Conservation (phyloP, 2,113 vertebrate genomes). For the Serinus canaria region DNA sequence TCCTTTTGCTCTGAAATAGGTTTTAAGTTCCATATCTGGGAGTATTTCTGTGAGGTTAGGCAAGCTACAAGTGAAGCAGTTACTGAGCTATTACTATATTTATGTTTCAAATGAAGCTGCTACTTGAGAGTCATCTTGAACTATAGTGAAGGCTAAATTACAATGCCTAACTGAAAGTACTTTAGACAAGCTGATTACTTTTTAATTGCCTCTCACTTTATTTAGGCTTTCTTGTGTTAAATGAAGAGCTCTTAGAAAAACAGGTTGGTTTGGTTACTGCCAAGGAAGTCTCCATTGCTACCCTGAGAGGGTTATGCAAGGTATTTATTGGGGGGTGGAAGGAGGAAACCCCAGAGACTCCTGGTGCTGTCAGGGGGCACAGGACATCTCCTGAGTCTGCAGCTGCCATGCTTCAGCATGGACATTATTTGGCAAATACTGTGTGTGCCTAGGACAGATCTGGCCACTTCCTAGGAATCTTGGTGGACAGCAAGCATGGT, state of each 20-base stretch:
- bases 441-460: background rate
- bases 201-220: background rate
- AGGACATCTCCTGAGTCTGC: background rate
- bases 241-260: background rate
- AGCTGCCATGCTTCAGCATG: background rate
- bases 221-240: slow-evolving; percentile 8
- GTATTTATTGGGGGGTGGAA: background rate
- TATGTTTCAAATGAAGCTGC: background rate
- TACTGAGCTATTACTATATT: background rate
- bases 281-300: background rate
- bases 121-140: background rate
- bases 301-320: background rate
- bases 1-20: background rate
- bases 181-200: background rate
- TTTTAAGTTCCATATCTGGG: background rate
- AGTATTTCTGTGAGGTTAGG: background rate
- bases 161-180: background rate
- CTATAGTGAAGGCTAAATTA: background rate
- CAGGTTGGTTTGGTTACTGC: background rate
- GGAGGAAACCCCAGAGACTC: rapidly evolving
- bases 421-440: background rate
- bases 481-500: background rate
- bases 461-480: background rate
- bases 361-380: background rate
- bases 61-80: background rate